Percentiles rank a stretch among this genome's conserved stretches.
phyloP scores from a whole-genome alignment of 2,888 invertebrate species.

The Azorinus chamasolen region DNA sequence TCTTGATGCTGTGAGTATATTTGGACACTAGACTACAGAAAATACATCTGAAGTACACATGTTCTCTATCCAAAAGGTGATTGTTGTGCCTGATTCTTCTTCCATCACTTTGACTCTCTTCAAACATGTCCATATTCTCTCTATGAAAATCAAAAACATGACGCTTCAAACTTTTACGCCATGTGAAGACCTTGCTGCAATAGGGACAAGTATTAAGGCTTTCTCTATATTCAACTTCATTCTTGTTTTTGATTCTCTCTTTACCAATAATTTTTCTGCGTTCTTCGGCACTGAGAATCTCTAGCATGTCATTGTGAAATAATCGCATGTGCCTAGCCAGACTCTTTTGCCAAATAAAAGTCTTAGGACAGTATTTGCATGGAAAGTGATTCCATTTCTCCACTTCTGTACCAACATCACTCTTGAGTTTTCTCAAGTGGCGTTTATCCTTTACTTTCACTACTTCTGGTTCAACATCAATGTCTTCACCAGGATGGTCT shows the following conservation, averaged over 20 bases:
- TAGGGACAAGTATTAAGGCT: constrained; percentile 20
- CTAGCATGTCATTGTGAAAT: constrained; percentile 24
- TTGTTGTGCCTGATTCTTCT: not conserved
- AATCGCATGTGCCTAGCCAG: constrained; percentile 33
- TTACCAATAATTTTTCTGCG: not conserved
- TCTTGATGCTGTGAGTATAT: constrained; percentile 44
- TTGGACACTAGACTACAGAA: constrained; percentile 38
- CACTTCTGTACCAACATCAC: not conserved
- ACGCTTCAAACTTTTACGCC: constrained; percentile 30
- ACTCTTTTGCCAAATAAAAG: constrained; percentile 44
- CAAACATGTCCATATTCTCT: not conserved
- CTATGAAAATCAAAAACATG: constrained; percentile 26
- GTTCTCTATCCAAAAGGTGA: not conserved
- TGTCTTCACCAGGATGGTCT: constrained; percentile 24
- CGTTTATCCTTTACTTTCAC: not conserved
- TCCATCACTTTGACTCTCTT: not conserved
- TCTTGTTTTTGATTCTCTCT: constrained; percentile 12
- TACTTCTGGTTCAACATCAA: constrained; percentile 9
- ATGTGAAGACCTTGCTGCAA: constrained; percentile 41
- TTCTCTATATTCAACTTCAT: not conserved
- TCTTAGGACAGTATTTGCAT: constrained; percentile 20
- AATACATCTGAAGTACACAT: constrained; percentile 20
- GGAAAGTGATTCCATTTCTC: constrained; percentile 1
- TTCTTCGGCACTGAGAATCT: constrained; percentile 6
- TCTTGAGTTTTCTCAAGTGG: not conserved